These are phyloP conservation scores for Ecdyonurus torrentis DNA, from an alignment of 2,888 invertebrate species.

Conservation along the genomic window DNA sequence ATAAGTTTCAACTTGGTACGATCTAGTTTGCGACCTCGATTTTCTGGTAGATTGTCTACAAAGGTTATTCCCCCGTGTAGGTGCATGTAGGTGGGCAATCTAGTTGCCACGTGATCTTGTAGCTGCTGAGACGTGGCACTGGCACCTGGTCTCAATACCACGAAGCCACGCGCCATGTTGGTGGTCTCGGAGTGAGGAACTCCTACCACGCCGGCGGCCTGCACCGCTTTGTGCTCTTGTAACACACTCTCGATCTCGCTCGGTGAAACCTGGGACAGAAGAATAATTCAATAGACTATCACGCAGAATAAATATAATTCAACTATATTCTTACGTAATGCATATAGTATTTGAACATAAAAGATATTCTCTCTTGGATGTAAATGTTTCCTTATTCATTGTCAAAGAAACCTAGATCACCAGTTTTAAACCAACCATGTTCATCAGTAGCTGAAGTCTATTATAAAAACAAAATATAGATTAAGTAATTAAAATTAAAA, in stretches of 20 bases:
- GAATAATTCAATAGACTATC: neutral
- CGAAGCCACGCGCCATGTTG: neutral
- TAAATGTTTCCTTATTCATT: slow-evolving; percentile 7
- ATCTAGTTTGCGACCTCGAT: slow-evolving; percentile 9
- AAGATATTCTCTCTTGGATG: slow-evolving; percentile 1
- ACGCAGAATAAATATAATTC: no score
- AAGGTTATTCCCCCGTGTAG: slow-evolving; percentile 6
- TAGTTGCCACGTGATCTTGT: neutral
- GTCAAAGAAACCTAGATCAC: slow-evolving; percentile 10
- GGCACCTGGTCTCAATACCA: neutral
- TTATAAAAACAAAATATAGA: no score
- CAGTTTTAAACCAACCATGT: slow-evolving; percentile 9
- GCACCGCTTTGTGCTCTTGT: neutral
- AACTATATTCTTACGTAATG: slow-evolving; percentile 7
- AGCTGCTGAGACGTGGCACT: neutral
- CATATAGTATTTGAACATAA: slow-evolving; percentile 10
- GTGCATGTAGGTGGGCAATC: slow-evolving; percentile 1
- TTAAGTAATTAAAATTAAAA: no score
- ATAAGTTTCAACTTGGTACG: no score
- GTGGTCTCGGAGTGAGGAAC: neutral
- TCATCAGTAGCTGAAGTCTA: neutral
- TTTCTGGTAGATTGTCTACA: slow-evolving; percentile 4
- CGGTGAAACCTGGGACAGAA: neutral
- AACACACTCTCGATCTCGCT: neutral
- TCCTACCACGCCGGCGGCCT: neutral